Base-by-base conservation (phyloP, 2,113 vertebrate species). In the Amphilophus citrinellus region DNA sequence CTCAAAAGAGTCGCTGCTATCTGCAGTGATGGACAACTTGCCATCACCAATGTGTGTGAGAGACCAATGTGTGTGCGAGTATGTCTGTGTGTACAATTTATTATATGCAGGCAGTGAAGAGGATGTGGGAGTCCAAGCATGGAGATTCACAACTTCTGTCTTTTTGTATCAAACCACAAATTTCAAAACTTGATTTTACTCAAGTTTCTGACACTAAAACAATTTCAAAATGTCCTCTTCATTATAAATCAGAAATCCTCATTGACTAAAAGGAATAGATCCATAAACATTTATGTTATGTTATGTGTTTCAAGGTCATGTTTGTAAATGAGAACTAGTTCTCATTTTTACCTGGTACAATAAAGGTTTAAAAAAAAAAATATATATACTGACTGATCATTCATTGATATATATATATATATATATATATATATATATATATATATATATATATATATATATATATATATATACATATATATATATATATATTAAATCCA, bases 11-110 rank as follows among this genome's bases (percentile, higher is more conserved):
- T 79, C 7, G 27, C 37, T 10, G 59, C 11, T 53, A 27, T 85
- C 76, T 37, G 47, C 76, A 68, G 57, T 80, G 88, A 87, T 76
- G 75, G 84, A 87, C 20, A 82, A 65, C 15, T 60, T 78, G 77
- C 20, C 62, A 30, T 30, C 30, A 30, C 30, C 30, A 66, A 35
- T 22, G 42, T 59, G 37, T 39, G 61, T 76, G 30, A 27, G 10
- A 42, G 53, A 63, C 14, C 15, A 68, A 20, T 77, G 66, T 18
- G 22, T 76, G 62, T n/a, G 7, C 57, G 35, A 32, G 42, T 57
- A 58, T 79, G 66, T 27, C n/a, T 61, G 73, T 77, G 53, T 61
- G 63, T 15, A 11, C 3, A 37, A 62, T 76, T 57, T 85, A 59
- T 84, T n/a, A 75, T 10, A 32, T 3, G 22, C 35, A 77, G 20